Conservation (phyloP, 2,113 vertebrate genomes). For the Meriones unguiculatus region DNA sequence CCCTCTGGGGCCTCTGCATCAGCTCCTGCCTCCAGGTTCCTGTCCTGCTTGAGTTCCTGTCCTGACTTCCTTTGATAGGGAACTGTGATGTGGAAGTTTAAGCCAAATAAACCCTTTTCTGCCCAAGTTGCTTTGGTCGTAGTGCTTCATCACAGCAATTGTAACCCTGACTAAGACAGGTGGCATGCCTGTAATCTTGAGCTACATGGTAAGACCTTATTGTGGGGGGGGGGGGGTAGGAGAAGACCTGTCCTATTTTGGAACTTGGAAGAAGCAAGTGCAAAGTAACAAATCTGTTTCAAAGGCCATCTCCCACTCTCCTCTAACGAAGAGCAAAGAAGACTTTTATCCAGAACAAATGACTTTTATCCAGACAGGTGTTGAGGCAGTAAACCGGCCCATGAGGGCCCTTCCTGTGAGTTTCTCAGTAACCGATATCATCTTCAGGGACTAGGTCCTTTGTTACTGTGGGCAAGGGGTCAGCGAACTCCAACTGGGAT, state of each 20-base stretch:
- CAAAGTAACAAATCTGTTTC: slow-evolving; percentile 55
- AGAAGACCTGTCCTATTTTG: slow-evolving; percentile 6
- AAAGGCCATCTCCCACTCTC: neutral
- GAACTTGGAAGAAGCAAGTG: slow-evolving; percentile 2
- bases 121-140: neutral
- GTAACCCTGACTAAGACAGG: neutral
- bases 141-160: neutral
- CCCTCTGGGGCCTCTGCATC: neutral
- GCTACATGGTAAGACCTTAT: neutral
- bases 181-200: neutral
- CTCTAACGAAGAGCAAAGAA: neutral
- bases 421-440: neutral
- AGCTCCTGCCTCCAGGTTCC: neutral
- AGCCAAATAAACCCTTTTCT: neutral
- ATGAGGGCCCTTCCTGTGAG: neutral
- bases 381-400: neutral
- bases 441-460: neutral
- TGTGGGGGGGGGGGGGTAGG: neutral
- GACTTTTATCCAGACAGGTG: neutral
- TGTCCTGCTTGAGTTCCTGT: neutral
- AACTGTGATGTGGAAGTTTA: neutral
- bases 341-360: neutral
- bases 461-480: neutral
- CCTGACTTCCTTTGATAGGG: neutral
- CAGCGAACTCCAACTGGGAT: neutral